Base-by-base conservation (phyloP, 2,113 vertebrate species). In the Sula dactylatra region DNA sequence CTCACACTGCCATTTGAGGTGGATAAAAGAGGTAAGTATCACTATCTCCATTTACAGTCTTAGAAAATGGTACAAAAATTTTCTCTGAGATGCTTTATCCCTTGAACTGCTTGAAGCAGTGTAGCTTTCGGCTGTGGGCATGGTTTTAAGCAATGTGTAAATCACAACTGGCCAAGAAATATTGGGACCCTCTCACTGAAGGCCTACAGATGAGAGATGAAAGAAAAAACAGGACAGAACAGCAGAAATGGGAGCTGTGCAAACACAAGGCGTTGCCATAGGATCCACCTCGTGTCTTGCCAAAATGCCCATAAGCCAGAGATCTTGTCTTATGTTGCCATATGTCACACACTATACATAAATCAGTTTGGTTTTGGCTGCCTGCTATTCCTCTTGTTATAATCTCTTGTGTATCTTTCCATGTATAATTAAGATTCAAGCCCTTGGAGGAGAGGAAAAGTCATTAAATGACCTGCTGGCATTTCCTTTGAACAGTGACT, bases 301-400 rank as follows among this genome's bases (percentile, higher is more conserved):
- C 94, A 97, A 91, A 67, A 92, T 69, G 61, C 69, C 81, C 81
- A 86, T 24, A 56, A 97, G 83, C 88, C 86, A 91, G 64, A 96
- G 83, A 97, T 95, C 72, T 94, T 94, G 94, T 93, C 94, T 97
- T 54, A 11, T 11, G 7, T 71, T 93, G 90, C 86, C 92, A 72
- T 79, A 49, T 97, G 97, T 93, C 94, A 94, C 95, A 93, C 34
- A 3, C 47, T 38, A 4, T 3, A 65, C 78, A 89, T 90, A 91
- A 95, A 94, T 84, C 86, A 79, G 19, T 49, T 92, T 88, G 77
- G 65, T 55, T 96, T 95, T 95, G 96, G 86, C 91, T 96, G 86
- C 77, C 36, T 91, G 49, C 31, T 97, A 21, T 72, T 93, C 47
- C 44, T 79, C 49, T 59, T 78, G 25, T 44, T 71, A 67, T 49